Base-by-base conservation (phyloP, 2,888 invertebrate species). In the Caenorhabditis macrosperma region DNA sequence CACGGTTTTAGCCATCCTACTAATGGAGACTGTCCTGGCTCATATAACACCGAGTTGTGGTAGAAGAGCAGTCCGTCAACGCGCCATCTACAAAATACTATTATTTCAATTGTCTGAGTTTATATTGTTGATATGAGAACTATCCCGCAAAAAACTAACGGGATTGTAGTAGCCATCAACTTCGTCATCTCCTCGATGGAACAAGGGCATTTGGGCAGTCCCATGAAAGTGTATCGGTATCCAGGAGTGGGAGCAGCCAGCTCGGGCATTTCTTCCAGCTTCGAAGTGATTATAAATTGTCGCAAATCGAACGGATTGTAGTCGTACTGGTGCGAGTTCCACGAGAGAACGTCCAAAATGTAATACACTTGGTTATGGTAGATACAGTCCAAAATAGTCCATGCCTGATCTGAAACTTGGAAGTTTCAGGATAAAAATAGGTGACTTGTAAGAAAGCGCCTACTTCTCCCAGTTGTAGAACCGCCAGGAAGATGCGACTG, bases 61-160 rank as follows among this genome's bases (percentile, higher is more conserved):
- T 95, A 98, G 92, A 98, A 97, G 66, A 97, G 92, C 41, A 96
- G 91, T 0, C 98, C 98, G 91, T 97, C 97, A 64, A 96, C 91
- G 59, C 91, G 85, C 68, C 77, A 89, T 12, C 82, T 81, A 57
- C 71, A 85, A 33, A 67, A 52, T 20, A 20, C 12, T 33, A 15
- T 55, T 24, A 10, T 52, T 63, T 38, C 6, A 60, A 52, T 20
- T 1, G 28, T 59, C 20, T 7, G n/a, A 10, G 38, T 17, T 20
- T 22, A 30, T 46, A 41, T 61, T 12, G 24, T 6, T 44, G 24
- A 44, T 33, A 33, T 48, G 4, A 28, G 15, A 41, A 41, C n/a
- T n/a, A n/a, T n/a, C n/a, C n/a, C n/a, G n/a, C n/a, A 41, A 41
- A 50, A 60, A 57, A 67, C 74, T 30, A 6, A 83, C 78, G 52